Conservation (phyloP, 2,888 invertebrate species). For the Abrostola triplasia region DNA sequence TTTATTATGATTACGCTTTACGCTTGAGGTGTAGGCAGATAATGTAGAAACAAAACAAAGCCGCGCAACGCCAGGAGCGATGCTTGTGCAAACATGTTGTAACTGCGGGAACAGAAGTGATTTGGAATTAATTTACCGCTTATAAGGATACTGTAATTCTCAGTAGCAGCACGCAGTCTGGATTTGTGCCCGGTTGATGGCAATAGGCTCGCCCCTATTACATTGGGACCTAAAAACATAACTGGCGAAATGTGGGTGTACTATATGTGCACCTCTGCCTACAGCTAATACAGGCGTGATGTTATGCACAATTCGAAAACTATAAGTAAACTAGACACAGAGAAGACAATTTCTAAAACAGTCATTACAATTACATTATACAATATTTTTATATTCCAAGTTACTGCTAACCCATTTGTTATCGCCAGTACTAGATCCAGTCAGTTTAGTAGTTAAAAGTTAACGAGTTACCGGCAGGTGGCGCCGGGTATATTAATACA, state of each 20-base stretch:
- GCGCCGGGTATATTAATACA: constrained; percentile 57
- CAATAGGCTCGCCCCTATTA: no score
- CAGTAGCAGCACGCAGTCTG: no score
- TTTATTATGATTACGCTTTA: constrained; percentile 55
- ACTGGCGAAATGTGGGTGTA: no score
- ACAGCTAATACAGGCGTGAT: no score
- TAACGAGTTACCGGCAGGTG: constrained; percentile 71
- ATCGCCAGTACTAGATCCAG: constrained; percentile 53
- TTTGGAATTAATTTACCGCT: neutral
- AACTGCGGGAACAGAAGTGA: constrained; percentile 27
- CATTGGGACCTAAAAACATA: no score
- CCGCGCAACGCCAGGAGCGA: constrained; percentile 19
- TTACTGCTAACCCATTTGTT: constrained; percentile 23
- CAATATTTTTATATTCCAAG: neutral
- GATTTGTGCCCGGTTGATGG: no score
- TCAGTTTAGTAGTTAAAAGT: constrained; percentile 61
- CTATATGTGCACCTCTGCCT: no score
- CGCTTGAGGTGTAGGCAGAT: constrained; percentile 24
- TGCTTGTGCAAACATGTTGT: constrained; percentile 46
- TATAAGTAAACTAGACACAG: neutral
- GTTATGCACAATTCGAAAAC: no score
- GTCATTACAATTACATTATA: neutral
- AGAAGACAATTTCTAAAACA: neutral
- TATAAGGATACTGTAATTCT: no score
- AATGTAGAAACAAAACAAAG: constrained; percentile 40